phyloP scores from a whole-genome alignment of 1,140 invertebrate genomes.

The Drepana arcuata region DNA sequence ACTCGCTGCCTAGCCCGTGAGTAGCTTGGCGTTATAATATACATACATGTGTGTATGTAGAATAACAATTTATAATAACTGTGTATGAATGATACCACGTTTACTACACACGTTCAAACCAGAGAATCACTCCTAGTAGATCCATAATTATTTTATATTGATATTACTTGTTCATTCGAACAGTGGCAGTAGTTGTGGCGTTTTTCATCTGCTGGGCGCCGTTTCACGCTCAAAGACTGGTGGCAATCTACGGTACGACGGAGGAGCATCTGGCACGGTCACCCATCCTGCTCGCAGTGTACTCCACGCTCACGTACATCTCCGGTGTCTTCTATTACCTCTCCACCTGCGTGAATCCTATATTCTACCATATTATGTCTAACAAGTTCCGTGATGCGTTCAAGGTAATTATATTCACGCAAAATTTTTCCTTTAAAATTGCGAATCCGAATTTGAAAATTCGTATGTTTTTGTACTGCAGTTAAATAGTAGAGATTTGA shows the following conservation, averaged over 20 bases:
- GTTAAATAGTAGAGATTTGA: too few species aligned
- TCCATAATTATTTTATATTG: too few species aligned
- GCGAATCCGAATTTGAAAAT: too few species aligned
- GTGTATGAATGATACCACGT: too few species aligned
- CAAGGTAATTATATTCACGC: conserved; percentile 74
- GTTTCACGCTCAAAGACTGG: conserved; percentile 90
- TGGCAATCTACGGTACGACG: conserved; percentile 78
- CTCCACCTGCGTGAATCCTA: conserved; percentile 85
- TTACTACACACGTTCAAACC: too few species aligned
- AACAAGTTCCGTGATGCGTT: conserved; percentile 89
- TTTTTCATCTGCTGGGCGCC: conserved; percentile 97
- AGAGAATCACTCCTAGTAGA: too few species aligned
- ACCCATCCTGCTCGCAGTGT: conserved; percentile 68
- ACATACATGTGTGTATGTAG: too few species aligned
- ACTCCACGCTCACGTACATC: conserved; percentile 77
- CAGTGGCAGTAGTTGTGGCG: conserved; percentile 94
- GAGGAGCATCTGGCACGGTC: conserved; percentile 50
- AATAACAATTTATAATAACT: too few species aligned
- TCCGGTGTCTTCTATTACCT: conserved; percentile 82
- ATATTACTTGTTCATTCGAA: not conserved
- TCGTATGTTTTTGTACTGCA: too few species aligned
- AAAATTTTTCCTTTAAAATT: too few species aligned
- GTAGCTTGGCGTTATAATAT: too few species aligned
- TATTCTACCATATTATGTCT: conserved; percentile 91
- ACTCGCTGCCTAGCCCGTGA: too few species aligned